Percentiles rank a stretch among this genome's conserved stretches.
These are phyloP conservation scores for Elephantulus edwardii DNA, from an alignment of 2,113 vertebrate species.

Conservation along the genomic window DNA sequence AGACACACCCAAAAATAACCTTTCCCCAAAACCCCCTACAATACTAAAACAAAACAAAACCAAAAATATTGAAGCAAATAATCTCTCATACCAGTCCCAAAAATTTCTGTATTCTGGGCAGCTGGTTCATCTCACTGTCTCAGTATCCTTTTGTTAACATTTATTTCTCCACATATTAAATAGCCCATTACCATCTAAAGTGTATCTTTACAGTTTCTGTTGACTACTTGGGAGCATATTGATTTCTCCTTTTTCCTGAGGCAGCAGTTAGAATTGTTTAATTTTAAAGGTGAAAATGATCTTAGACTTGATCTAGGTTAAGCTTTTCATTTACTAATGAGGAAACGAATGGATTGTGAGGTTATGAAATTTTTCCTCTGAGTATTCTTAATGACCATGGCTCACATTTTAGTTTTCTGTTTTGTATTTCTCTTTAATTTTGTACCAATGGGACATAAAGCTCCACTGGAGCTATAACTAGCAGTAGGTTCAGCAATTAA, in stretches of 20 bases:
- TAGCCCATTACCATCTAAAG: conserved; percentile 8
- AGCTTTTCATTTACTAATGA: conserved; percentile 59
- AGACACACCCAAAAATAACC: too few relatives aligned
- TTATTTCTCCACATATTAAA: neutral
- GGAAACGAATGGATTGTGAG: neutral
- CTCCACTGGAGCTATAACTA: neutral
- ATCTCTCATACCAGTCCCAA: neutral
- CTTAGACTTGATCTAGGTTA: conserved; percentile 54
- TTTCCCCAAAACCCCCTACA: too few relatives aligned
- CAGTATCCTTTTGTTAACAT: neutral
- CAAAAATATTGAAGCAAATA: neutral
- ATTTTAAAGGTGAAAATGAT: conserved; percentile 53
- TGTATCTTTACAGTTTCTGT: neutral
- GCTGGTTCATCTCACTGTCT: neutral
- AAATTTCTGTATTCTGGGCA: neutral
- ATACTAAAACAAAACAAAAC: too few relatives aligned
- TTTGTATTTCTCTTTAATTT: conserved; percentile 64
- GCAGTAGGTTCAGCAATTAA: conserved; percentile 55
- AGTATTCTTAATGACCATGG: conserved; percentile 52
- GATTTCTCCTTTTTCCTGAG: conserved; percentile 52
- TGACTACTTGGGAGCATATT: neutral
- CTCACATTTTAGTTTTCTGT: conserved; percentile 55
- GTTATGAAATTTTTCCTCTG: conserved; percentile 53
- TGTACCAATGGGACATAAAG: conserved; percentile 53
- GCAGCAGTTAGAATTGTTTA: conserved; percentile 58